These are phyloP conservation scores for Zonitis immaculata DNA, from an alignment of 2,888 invertebrate species.

Conservation along the genomic window DNA sequence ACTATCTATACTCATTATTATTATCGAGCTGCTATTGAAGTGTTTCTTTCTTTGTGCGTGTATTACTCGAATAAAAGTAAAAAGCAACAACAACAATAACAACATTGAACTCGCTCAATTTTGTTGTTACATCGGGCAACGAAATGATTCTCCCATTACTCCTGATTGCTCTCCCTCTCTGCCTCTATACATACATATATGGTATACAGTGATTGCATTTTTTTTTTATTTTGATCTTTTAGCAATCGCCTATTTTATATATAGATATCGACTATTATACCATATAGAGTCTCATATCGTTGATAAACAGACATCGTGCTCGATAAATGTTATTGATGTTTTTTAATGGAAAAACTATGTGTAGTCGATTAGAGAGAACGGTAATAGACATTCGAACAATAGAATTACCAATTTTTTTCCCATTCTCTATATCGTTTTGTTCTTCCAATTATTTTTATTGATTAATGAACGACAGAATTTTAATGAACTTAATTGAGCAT, in stretches of 20 bases:
- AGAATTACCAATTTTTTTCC: no score
- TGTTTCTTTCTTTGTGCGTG: no score
- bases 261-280: constrained; percentile 12
- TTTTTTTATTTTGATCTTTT: constrained; percentile 41
- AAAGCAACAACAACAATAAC: neutral
- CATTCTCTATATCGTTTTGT: no score
- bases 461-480: neutral
- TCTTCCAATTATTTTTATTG: neutral
- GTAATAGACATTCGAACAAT: no score
- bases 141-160: constrained; percentile 44
- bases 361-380: neutral
- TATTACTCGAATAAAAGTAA: neutral
- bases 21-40: no score
- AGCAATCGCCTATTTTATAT: constrained; percentile 39
- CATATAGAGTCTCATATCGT: constrained; percentile 35
- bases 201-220: constrained; percentile 47
- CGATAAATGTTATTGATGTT: no score
- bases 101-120: constrained; percentile 17
- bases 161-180: constrained; percentile 46
- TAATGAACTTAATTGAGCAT: neutral
- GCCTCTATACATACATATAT: no score
- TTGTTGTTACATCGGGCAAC: no score
- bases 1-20: no score
- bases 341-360: neutral
- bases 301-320: constrained; percentile 30